Evolutionary conservation across 2,797 vertebrate genomes (phyloP).

Genomic region (Alauda arvensis): DNA sequence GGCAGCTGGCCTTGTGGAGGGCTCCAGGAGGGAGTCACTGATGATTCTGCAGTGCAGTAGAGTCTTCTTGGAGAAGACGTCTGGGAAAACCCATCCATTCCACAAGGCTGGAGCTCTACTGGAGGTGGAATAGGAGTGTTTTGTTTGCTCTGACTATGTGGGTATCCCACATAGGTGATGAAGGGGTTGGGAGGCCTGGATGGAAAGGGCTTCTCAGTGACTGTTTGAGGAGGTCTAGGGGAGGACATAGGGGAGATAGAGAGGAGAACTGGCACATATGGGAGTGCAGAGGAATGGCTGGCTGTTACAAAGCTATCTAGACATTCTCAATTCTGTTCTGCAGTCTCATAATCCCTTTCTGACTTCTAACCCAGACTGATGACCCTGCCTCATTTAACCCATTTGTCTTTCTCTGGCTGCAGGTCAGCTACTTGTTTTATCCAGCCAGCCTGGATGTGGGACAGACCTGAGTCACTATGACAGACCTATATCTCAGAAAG

Average conservation of each 20-base stretch:
- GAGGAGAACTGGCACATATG: accelerated
- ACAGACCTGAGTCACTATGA: not conserved
- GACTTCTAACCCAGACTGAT: not conserved
- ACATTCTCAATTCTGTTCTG: not conserved
- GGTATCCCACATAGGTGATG: not conserved
- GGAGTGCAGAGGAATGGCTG: not conserved
- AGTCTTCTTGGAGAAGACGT: not conserved
- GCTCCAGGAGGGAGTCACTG: not conserved
- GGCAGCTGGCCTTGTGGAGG: not conserved
- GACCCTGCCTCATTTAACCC: not conserved
- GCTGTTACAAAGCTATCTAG: not conserved
- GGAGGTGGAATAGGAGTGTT: not conserved
- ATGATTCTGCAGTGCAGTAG: not conserved
- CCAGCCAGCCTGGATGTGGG: not conserved
- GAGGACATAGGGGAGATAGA: not conserved
- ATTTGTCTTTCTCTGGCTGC: not conserved
- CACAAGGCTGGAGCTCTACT: not conserved
- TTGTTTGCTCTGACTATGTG: not conserved
- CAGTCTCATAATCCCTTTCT: not conserved
- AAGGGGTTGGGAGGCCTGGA: not conserved
- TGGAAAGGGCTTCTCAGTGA: not conserved
- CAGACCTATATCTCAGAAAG: not conserved
- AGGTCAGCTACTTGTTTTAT: not conserved
- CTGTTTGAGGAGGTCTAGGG: not conserved
- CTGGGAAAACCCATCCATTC: not conserved